Conservation (phyloP, 2,888 invertebrate genomes). For the Auanema sp. region DNA sequence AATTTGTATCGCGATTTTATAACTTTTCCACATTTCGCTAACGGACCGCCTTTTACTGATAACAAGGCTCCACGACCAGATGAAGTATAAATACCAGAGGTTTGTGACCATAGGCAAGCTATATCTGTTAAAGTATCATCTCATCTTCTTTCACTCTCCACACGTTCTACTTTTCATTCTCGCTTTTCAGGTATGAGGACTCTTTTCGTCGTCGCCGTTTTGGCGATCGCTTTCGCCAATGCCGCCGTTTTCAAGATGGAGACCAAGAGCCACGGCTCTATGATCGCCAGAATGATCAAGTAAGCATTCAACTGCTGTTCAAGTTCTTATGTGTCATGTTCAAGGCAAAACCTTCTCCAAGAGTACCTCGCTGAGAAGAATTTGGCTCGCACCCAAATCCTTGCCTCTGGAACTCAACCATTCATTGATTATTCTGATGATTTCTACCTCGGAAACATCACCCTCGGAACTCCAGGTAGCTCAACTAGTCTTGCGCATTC, state of each 20-base stretch:
- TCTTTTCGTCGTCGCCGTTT: constrained; percentile 38
- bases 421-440: constrained; percentile 56
- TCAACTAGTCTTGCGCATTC: background rate
- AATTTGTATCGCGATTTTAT: too few relatives aligned
- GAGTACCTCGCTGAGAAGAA: constrained; percentile 25
- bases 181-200: constrained; percentile 41
- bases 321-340: background rate
- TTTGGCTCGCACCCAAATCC: constrained; percentile 24
- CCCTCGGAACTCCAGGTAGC: constrained; percentile 50
- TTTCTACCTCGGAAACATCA: constrained; percentile 60
- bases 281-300: constrained; percentile 37
- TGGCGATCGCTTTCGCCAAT: constrained; percentile 19
- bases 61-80: too few relatives aligned
- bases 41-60: too few relatives aligned
- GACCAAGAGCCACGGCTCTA: constrained; percentile 31
- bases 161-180: background rate
- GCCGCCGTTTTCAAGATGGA: constrained; percentile 35
- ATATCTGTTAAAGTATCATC: too few relatives aligned
- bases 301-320: constrained; percentile 18
- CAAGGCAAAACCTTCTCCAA: constrained; percentile 13
- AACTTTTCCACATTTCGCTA: too few relatives aligned
- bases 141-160: too few relatives aligned
- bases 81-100: too few relatives aligned
- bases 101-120: too few relatives aligned
- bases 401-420: constrained; percentile 42